A percentile compares a stretch with the other conserved stretches of the same genome.
Evolutionary conservation across 92 coral and sea anemone species (phyloP).

Genomic region (Epizoanthus fatuus): DNA sequence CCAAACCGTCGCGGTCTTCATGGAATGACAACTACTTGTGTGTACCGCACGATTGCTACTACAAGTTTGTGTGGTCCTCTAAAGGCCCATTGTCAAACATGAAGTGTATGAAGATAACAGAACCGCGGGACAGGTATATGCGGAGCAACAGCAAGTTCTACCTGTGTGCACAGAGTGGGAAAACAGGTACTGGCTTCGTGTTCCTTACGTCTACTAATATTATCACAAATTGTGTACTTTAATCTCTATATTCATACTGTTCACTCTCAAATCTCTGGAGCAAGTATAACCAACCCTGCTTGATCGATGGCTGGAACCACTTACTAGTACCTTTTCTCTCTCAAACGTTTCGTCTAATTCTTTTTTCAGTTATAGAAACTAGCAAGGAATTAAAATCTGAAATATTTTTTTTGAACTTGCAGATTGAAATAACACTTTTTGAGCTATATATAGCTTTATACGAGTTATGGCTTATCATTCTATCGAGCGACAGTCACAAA

Average conservation of each 20-base stretch:
- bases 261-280: no score
- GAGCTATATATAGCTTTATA: no score
- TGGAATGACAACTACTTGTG: conserved; percentile 81
- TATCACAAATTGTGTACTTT: conserved; percentile 59
- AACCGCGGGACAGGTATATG: conserved; percentile 71
- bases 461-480: no score
- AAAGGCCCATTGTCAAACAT: conserved; percentile 41
- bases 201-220: not conserved
- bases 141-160: conserved; percentile 65
- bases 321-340: no score
- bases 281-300: no score
- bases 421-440: no score
- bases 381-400: no score
- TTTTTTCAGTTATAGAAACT: no score
- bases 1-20: conserved; percentile 18
- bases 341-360: no score
- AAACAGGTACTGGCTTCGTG: conserved; percentile 27
- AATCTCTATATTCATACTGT: conserved; percentile 38
- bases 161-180: conserved; percentile 73
- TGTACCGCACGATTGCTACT: conserved; percentile 77
- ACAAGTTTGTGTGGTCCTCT: conserved; percentile 81
- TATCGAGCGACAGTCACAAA: no score
- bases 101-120: conserved; percentile 71
- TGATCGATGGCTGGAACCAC: no score
- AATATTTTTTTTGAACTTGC: no score